Percentiles rank a stretch among this genome's conserved stretches.
Conservation (phyloP, 2,888 invertebrate genomes). For the Hypolimnas misippus region DNA sequence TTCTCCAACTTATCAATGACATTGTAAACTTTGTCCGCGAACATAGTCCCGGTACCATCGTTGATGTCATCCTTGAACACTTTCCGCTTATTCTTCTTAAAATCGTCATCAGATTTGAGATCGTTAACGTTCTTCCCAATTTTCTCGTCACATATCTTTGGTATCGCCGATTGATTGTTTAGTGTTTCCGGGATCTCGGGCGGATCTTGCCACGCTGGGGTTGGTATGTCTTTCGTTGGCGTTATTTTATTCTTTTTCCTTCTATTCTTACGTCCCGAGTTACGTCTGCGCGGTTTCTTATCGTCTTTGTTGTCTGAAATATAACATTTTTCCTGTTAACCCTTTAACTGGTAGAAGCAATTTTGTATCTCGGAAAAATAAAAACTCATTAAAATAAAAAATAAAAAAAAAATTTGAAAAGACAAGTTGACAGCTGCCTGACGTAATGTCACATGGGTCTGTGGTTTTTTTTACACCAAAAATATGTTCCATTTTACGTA, state of each 20-base stretch:
- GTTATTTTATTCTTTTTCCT: constrained; percentile 70
- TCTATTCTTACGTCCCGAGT: constrained; percentile 65
- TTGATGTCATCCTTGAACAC: constrained; percentile 28
- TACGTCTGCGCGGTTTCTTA: constrained; percentile 64
- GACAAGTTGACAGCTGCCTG: too few relatives aligned
- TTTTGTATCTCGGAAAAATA: too few relatives aligned
- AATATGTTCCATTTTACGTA: too few relatives aligned
- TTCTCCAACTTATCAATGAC: constrained; percentile 73
- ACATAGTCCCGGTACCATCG: constrained; percentile 29
- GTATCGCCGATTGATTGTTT: constrained; percentile 54
- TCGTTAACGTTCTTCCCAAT: constrained; percentile 74
- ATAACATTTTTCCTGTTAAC: too few relatives aligned
- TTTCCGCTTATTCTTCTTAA: constrained; percentile 47
- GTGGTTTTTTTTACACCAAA: too few relatives aligned
- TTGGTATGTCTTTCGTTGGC: constrained; percentile 57
- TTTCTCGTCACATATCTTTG: constrained; percentile 55
- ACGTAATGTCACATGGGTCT: too few relatives aligned
- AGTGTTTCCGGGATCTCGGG: constrained; percentile 38
- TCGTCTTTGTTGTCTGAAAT: constrained; percentile 58
- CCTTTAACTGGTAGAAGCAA: too few relatives aligned
- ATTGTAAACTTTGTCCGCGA: constrained; percentile 58
- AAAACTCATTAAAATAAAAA: too few relatives aligned
- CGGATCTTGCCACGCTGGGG: constrained; percentile 31
- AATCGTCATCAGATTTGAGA: constrained; percentile 48
- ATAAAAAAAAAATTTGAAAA: too few relatives aligned